Base-by-base conservation (phyloP, 2,797 vertebrate genomes). In the Geotrypetes seraphini region DNA sequence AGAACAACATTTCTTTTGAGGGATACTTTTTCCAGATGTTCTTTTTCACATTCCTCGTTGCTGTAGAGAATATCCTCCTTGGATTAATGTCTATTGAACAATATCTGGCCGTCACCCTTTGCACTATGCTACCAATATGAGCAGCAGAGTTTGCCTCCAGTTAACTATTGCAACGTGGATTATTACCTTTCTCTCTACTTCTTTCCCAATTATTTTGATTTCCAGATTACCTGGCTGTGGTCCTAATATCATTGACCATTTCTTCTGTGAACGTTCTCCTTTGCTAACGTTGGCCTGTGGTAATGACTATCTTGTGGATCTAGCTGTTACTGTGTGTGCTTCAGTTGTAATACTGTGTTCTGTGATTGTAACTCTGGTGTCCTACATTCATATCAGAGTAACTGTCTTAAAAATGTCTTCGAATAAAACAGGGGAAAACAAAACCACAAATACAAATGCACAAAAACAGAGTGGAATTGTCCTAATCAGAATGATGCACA, bases 51-150 rank as follows among this genome's bases (percentile, higher is more conserved):
- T 71, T 69, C 13, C 27, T 75, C 20, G 67, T 73, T 26, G 70
- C 67, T 25, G 61, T 63, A 2, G 62, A 78, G 12, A 73, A 60
- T 27, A 74, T 77, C 28, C 66, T 74, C 7, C 64, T 76, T 9
- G 66, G 71, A 5, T 52, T 71, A 12, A 79, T 75, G 72, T 73
- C 67, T 22, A 79, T 68, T 19, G 69, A 78, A 25, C 25, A 28
- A 5, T 78, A 62, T 33, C 15, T 75, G 32, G 69, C 73, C 23
- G 68, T 23, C 66, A 45, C 25, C 67, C 73, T 12, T 12, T 78
- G 21, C 65, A 47, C 41, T 74, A 79, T 10, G 50, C 28, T 11
- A 66, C 31, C 31, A 44, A 70, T 23, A 79, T 74, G 71, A 69
- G 8, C 16, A 13, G 14, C 7, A 43, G 28, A 5, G 16, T 56